phyloP scores from a whole-genome alignment of 1,140 invertebrate genomes.

The Rhynchophorus ferrugineus region DNA sequence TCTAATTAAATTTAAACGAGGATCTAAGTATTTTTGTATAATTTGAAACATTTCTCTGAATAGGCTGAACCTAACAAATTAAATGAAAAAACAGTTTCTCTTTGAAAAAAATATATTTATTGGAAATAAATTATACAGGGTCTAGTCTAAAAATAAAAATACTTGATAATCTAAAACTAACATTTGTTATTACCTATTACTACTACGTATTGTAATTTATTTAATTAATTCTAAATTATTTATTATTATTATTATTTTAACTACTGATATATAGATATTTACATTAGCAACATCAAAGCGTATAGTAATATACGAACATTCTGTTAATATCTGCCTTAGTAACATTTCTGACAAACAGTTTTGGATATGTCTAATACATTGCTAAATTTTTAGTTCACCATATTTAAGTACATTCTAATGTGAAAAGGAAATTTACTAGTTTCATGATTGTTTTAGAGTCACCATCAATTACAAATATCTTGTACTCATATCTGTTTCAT shows the following conservation, averaged over 20 bases:
- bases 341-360: conserved; percentile 12
- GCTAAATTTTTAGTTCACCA: not conserved
- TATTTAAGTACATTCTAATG: no score
- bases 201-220: conserved; percentile 17
- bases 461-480: no score
- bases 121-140: conserved; percentile 22
- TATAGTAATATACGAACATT: conserved; percentile 21
- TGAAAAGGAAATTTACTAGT: no score
- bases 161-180: conserved; percentile 12
- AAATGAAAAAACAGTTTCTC: not conserved
- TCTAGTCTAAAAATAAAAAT: conserved; percentile 22
- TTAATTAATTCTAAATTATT: conserved; percentile 20
- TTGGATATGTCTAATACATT: conserved; percentile 12
- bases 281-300: conserved; percentile 20
- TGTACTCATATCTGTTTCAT: no score
- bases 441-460: not conserved
- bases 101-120: conserved; percentile 23
- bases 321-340: conserved; percentile 15
- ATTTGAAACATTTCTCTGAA: no score
- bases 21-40: no score
- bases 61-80: no score
- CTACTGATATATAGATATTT: conserved; percentile 15
- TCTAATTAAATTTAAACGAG: no score
- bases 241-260: conserved; percentile 17
- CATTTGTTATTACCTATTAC: conserved; percentile 20